Base-by-base conservation (phyloP, 2,888 invertebrate genomes). In the Caenorhabditis macrosperma region DNA sequence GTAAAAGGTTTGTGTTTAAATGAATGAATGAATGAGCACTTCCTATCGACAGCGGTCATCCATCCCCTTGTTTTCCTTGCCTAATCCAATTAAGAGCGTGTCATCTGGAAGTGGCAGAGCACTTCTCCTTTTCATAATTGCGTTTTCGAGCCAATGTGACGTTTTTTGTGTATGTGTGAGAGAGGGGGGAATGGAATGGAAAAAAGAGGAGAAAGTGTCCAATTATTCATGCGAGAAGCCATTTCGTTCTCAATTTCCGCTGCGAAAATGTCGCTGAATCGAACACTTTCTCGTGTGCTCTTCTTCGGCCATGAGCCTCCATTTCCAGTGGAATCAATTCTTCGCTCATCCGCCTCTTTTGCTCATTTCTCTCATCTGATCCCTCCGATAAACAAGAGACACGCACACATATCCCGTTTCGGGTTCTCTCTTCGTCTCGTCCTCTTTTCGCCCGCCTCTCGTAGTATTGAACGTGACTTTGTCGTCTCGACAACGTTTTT, bases 41-140 rank as follows among this genome's bases (percentile, higher is more conserved):
- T 35, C n/a, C n/a, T 15, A 26, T 4, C 10, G 26, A 30, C 3
- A 20, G 22, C 20, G 46, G 48, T 46, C 9, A 26, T 26, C 28
- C 41, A 20, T 28, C 5, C 28, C 44, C 22, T 24, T 33, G 35
- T 52, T 20, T 22, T 26, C 24, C 54, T 15, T 22, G 44, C 28
- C 35, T 69, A 69, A 72, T 72, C 63, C 24, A 63, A 64, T 72
- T 72, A 57, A 22, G 20, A 38, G 41, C 26, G 15, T 20, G 28
- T 22, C 35, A 50, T 24, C 64, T 75, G 75, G 28, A 67, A 75
- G 35, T 66, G 75, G 59, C 66, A 75, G 41, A 64, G 64, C 46
- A 28, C 57, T 22, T n/a, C 20, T 24, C 20, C 15, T 28, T 46
- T 60, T 44, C 48, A 67, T 59, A 61, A 61, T 60, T 67, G 71